These are phyloP conservation scores for Dorcus parallelipipedus DNA, from an alignment of 2,888 invertebrate genomes.

Conservation along the genomic window DNA sequence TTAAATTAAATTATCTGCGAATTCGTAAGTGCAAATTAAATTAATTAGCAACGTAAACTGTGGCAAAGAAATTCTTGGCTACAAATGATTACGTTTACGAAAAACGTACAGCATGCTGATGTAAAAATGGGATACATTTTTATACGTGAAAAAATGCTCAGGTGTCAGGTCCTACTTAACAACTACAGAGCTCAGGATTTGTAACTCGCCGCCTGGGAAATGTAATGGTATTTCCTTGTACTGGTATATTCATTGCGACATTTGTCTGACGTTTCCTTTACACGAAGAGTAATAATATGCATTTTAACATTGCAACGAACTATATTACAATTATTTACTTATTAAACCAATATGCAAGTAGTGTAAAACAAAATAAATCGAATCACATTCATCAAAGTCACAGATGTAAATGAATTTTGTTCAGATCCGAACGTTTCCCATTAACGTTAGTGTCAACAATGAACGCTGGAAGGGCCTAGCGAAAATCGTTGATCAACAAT, in stretches of 20 bases:
- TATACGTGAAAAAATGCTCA: constrained; percentile 24
- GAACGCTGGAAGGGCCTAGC: too few species aligned
- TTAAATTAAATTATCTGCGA: too few species aligned
- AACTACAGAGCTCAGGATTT: constrained; percentile 40
- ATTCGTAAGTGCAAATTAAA: too few species aligned
- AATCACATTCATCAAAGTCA: background rate
- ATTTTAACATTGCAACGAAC: background rate
- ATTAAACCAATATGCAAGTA: background rate
- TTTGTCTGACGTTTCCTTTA: constrained; percentile 3
- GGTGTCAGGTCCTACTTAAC: constrained; percentile 40
- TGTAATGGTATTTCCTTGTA: constrained; percentile 36
- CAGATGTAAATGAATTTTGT: background rate
- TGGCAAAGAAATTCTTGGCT: too few species aligned
- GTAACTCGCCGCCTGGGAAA: constrained; percentile 39
- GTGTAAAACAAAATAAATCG: background rate
- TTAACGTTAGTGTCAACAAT: too few species aligned
- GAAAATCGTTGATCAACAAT: too few species aligned
- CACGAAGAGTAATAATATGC: background rate
- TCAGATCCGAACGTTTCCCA: background rate
- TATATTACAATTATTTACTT: background rate
- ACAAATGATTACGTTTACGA: background rate
- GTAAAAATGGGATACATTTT: constrained; percentile 1
- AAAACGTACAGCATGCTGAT: background rate
- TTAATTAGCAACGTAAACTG: too few species aligned
- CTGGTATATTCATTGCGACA: constrained; percentile 18